Percentiles rank a stretch among this genome's conserved stretches.
Conservation (phyloP, 53 echinoderm and acorn worm species). For the Temnopleurus reevesii region DNA sequence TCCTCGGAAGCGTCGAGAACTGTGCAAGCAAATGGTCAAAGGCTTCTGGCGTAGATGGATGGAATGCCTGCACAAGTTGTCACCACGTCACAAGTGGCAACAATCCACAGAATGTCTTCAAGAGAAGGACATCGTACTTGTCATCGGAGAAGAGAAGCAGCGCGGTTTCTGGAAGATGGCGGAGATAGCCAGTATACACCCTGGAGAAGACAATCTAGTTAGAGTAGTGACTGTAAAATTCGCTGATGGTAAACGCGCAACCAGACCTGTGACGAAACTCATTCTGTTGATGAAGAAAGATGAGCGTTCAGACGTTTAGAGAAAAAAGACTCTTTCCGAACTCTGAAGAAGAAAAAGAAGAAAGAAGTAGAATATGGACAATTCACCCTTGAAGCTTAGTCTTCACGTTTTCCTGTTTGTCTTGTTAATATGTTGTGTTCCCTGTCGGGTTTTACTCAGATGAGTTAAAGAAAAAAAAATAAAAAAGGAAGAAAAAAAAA, state of each 20-base stretch:
- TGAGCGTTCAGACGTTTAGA: no score
- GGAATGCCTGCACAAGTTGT: conserved; percentile 65
- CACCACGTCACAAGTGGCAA: conserved; percentile 64
- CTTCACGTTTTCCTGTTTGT: no score
- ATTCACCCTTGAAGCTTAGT: no score
- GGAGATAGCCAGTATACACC: not conserved
- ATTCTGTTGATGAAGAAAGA: no score
- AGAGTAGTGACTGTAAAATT: not conserved
- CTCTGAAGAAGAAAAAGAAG: no score
- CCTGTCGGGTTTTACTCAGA: no score
- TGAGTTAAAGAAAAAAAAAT: no score
- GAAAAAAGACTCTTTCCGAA: no score
- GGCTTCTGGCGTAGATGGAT: conserved; percentile 66
- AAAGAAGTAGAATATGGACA: no score
- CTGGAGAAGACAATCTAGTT: not conserved
- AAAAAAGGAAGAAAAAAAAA: no score
- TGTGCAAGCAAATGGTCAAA: conserved; percentile 72
- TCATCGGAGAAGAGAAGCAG: conserved; percentile 16
- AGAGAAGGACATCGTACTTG: conserved; percentile 69
- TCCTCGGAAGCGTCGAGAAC: conserved; percentile 66
- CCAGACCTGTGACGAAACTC: not conserved
- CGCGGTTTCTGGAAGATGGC: not conserved
- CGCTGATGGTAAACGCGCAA: not conserved
- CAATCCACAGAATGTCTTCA: conserved; percentile 57
- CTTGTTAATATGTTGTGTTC: no score